Percentiles rank a stretch among this genome's conserved stretches.
These are phyloP conservation scores for Cochlearius cochlearius DNA, from an alignment of 2,113 vertebrate genomes.

Conservation along the genomic window DNA sequence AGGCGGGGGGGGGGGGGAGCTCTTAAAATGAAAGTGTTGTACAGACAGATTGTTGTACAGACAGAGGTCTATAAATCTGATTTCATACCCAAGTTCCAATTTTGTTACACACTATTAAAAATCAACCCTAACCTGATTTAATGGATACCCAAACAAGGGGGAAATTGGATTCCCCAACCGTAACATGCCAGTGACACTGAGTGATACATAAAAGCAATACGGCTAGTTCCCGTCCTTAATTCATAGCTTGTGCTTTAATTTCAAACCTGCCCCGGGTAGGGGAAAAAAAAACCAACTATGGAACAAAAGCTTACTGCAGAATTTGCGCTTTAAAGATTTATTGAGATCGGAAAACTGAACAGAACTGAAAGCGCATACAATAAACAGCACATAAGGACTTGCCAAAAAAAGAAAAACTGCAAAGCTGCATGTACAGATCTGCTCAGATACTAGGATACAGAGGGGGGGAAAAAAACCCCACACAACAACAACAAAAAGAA, in stretches of 20 bases:
- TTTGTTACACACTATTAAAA: slow-evolving; percentile 60
- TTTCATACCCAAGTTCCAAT: slow-evolving; percentile 55
- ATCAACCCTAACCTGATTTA: slow-evolving; percentile 63
- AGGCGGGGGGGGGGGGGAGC: accelerated
- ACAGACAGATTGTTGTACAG: background rate
- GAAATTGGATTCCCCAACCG: slow-evolving; percentile 62
- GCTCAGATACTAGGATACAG: background rate
- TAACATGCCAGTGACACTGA: background rate
- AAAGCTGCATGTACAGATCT: background rate
- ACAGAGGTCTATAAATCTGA: slow-evolving; percentile 46
- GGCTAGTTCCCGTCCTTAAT: slow-evolving; percentile 39
- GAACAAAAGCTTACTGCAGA: slow-evolving; percentile 11
- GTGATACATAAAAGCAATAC: slow-evolving; percentile 26
- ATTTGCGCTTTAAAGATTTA: slow-evolving; percentile 22
- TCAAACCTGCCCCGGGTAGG: slow-evolving; percentile 20
- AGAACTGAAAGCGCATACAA: background rate
- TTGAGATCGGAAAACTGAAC: background rate
- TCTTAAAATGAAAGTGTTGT: slow-evolving; percentile 1
- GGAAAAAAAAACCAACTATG: background rate
- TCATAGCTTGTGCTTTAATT: slow-evolving; percentile 28
- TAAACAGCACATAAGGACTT: background rate
- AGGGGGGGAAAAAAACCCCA: background rate
- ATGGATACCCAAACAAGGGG: slow-evolving; percentile 63
- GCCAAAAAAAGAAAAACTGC: background rate
- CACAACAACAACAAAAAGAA: background rate